These are phyloP conservation scores for Drosophila meridionalis DNA, from an alignment of 2,888 invertebrate genomes.

Conservation along the genomic window DNA sequence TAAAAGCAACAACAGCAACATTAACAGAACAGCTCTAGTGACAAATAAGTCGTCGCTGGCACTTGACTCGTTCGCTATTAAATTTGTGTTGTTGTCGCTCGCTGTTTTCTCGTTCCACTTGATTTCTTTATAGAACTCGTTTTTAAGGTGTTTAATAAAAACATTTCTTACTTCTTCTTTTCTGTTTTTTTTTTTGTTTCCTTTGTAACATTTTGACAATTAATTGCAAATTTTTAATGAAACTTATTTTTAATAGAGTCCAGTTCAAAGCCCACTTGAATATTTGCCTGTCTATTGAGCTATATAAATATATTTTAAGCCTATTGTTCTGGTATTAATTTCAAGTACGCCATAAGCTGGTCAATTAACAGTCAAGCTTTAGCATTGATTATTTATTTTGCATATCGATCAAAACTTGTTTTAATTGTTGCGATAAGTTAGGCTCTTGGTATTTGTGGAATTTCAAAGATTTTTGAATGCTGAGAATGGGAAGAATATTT, in stretches of 20 bases:
- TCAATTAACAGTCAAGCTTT: slow-evolving; percentile 9
- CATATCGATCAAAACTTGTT: slow-evolving; percentile 12
- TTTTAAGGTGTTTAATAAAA: slow-evolving; percentile 35
- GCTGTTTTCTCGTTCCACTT: slow-evolving; percentile 53
- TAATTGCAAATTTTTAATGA: slow-evolving; percentile 13
- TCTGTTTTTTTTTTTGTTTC: neutral
- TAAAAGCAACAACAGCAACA: slow-evolving; percentile 37
- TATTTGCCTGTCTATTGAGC: slow-evolving; percentile 1
- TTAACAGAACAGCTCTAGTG: slow-evolving; percentile 46
- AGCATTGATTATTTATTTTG: slow-evolving; percentile 1
- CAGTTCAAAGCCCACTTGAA: slow-evolving; percentile 17
- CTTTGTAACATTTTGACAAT: slow-evolving; percentile 12
- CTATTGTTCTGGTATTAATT: slow-evolving; percentile 9
- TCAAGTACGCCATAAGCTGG: slow-evolving; percentile 17
- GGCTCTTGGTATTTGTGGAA: neutral
- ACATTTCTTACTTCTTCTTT: slow-evolving; percentile 10
- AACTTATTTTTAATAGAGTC: slow-evolving; percentile 30
- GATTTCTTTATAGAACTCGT: slow-evolving; percentile 64
- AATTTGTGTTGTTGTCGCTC: slow-evolving; percentile 28
- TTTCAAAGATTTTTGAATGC: neutral
- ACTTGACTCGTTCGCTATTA: slow-evolving; percentile 49
- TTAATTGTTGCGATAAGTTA: neutral
- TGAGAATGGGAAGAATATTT: neutral
- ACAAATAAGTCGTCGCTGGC: slow-evolving; percentile 67
- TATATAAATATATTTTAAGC: slow-evolving; percentile 1